phyloP scores from a whole-genome alignment of 1,140 invertebrate genomes.

The Manduca sexta region DNA sequence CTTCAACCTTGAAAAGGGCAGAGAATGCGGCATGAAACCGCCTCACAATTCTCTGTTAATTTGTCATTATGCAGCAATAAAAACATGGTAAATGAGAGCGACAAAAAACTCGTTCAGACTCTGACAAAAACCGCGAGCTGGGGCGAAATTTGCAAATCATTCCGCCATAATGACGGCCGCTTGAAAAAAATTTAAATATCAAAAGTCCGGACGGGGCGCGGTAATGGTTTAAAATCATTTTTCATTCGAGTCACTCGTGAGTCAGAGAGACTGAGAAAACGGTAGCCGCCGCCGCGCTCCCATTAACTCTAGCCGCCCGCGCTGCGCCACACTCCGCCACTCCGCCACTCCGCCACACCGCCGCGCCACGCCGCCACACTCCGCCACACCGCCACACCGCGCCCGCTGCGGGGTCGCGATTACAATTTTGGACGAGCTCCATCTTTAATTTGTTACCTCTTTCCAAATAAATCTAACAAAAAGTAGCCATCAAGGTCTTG shows the following conservation, averaged over 20 bases:
- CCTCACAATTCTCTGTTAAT: constrained; percentile 69
- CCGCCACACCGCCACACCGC: no score
- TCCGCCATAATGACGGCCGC: constrained; percentile 65
- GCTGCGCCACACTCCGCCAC: no score
- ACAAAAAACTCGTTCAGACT: constrained; percentile 64
- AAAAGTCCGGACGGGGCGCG: constrained; percentile 69
- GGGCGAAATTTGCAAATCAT: constrained; percentile 71
- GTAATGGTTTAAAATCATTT: constrained; percentile 73
- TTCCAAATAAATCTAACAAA: constrained; percentile 20
- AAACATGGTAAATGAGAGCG: constrained; percentile 68
- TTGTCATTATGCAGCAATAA: constrained; percentile 71
- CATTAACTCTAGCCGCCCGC: constrained; percentile 51
- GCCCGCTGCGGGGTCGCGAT: constrained; percentile 26
- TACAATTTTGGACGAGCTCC: constrained; percentile 55
- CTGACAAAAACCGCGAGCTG: constrained; percentile 62
- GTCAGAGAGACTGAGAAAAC: constrained; percentile 61
- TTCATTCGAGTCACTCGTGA: constrained; percentile 69
- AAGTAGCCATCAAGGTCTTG: not conserved
- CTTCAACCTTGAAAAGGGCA: constrained; percentile 49
- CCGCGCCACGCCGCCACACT: no score
- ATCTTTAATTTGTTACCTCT: constrained; percentile 38
- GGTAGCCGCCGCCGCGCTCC: constrained; percentile 58
- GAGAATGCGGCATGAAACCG: constrained; percentile 62
- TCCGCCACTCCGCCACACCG: no score
- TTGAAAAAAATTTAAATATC: constrained; percentile 73